These are phyloP conservation scores for Rhinophrynus dorsalis DNA, from an alignment of 2,797 vertebrate species.

Conservation along the genomic window DNA sequence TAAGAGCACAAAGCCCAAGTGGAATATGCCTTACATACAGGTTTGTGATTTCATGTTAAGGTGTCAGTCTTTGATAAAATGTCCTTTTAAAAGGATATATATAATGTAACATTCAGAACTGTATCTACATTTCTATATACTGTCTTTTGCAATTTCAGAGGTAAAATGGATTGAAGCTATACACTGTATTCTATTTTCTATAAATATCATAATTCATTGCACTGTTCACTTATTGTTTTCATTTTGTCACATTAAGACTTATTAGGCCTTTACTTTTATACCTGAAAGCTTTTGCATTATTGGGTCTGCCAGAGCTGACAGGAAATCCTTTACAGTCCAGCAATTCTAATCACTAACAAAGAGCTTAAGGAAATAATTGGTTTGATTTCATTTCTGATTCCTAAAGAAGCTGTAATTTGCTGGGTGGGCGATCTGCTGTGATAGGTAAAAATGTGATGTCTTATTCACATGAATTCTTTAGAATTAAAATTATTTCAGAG, in stretches of 20 bases:
- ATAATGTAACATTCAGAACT: constrained; percentile 6
- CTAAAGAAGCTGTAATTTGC: constrained; percentile 47
- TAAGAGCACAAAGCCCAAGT: neutral
- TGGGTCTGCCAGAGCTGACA: constrained; percentile 44
- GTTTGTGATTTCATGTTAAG: constrained; percentile 11
- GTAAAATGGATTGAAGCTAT: neutral
- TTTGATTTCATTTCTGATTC: constrained; percentile 49
- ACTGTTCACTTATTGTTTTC: constrained; percentile 22
- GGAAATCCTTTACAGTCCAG: constrained; percentile 49
- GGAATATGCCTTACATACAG: no score
- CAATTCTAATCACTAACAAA: constrained; percentile 50
- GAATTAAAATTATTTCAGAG: constrained; percentile 26
- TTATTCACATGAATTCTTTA: constrained; percentile 25
- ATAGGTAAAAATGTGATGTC: constrained; percentile 38
- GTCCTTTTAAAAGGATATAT: neutral
- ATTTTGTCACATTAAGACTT: constrained; percentile 42
- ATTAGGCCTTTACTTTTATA: constrained; percentile 37
- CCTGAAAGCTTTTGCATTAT: constrained; percentile 37
- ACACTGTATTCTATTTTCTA: neutral
- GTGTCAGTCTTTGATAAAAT: neutral
- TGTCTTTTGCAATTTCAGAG: neutral
- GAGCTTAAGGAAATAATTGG: constrained; percentile 48
- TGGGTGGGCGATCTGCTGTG: constrained; percentile 44
- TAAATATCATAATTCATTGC: constrained; percentile 30
- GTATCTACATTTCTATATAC: neutral